Conservation (phyloP, 2,888 invertebrate genomes). For the Drosophila fulvimacula region DNA sequence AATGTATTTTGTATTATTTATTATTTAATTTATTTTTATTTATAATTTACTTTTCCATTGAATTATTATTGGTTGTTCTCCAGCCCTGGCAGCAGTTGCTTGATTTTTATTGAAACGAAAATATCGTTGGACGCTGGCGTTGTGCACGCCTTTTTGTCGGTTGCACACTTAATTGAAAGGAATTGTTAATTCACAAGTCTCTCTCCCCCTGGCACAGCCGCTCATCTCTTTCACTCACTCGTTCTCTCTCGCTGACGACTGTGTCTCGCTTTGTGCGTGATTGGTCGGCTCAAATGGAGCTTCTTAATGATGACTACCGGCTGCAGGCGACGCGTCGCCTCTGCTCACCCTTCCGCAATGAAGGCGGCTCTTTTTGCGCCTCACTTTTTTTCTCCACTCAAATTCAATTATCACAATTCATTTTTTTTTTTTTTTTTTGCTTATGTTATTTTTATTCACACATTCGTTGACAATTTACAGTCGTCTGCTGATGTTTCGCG, state of each 20-base stretch:
- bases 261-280: slow-evolving; percentile 58
- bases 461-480: slow-evolving; percentile 13
- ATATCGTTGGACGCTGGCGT: slow-evolving; percentile 58
- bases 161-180: slow-evolving; percentile 76
- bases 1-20: no score
- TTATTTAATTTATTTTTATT: no score
- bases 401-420: slow-evolving; percentile 41
- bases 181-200: slow-evolving; percentile 71
- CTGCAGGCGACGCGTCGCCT: slow-evolving; percentile 31
- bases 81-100: slow-evolving; percentile 40
- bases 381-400: slow-evolving; percentile 33
- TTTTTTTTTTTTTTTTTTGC: slow-evolving; percentile 1
- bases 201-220: background rate
- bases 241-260: background rate
- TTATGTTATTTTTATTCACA: slow-evolving; percentile 23
- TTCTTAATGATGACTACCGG: slow-evolving; percentile 55
- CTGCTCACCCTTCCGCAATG: slow-evolving; percentile 12
- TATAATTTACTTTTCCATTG: background rate
- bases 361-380: slow-evolving; percentile 16
- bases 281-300: slow-evolving; percentile 61
- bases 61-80: background rate
- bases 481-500: slow-evolving; percentile 3
- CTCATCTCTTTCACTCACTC: background rate
- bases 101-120: slow-evolving; percentile 78
- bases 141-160: slow-evolving; percentile 64